phyloP scores from a whole-genome alignment of 2,797 vertebrate genomes.

The Oophaga sylvatica region DNA sequence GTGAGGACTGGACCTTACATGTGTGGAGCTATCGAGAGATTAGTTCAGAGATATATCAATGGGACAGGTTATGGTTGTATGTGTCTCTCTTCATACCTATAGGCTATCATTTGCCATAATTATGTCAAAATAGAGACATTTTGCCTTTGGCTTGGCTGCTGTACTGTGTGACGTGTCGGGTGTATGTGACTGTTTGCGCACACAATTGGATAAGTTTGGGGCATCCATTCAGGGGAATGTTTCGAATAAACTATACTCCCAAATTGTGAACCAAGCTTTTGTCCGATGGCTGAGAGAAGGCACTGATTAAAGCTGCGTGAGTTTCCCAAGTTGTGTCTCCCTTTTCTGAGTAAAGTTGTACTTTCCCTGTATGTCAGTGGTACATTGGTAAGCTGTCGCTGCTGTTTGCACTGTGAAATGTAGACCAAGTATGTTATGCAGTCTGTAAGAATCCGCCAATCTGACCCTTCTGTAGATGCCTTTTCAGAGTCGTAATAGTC shows the following conservation, averaged over 20 bases:
- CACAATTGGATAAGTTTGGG: neutral
- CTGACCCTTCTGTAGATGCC: neutral
- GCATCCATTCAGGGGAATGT: neutral
- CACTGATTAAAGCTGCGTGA: neutral
- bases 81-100: too few relatives aligned
- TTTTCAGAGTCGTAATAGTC: neutral
- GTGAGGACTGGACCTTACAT: too few relatives aligned
- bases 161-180: neutral
- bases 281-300: neutral
- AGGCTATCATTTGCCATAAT: too few relatives aligned
- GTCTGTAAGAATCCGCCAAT: neutral
- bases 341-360: neutral
- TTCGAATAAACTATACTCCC: neutral
- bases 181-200: too few relatives aligned
- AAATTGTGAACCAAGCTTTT: too few relatives aligned
- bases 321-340: neutral
- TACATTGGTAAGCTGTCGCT: neutral
- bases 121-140: too few relatives aligned
- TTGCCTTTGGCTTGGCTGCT: too few relatives aligned
- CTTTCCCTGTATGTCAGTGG: too few relatives aligned
- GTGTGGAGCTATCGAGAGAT: too few relatives aligned
- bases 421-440: neutral
- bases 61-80: too few relatives aligned
- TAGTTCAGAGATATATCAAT: too few relatives aligned
- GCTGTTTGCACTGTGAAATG: neutral